phyloP scores from a whole-genome alignment of 2,797 vertebrate genomes.

The Sebastes taczanowskii region DNA sequence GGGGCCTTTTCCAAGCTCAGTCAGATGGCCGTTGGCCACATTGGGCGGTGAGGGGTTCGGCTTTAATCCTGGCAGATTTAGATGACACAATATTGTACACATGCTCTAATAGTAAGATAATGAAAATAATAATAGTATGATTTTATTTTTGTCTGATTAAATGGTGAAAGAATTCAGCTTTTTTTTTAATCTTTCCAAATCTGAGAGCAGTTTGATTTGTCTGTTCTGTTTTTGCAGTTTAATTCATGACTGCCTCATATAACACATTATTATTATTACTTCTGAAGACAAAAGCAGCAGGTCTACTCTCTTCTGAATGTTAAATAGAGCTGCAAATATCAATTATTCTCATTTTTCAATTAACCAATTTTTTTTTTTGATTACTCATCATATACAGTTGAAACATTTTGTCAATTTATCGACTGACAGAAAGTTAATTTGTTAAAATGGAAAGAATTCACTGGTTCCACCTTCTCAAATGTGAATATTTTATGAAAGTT shows the following conservation, averaged over 20 bases:
- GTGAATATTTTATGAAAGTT: too few relatives aligned
- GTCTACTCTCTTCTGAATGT: background rate
- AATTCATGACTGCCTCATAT: background rate
- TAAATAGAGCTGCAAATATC: background rate
- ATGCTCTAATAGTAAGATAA: background rate
- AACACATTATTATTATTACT: background rate
- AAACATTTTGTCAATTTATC: background rate
- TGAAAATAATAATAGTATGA: background rate
- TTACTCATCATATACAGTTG: background rate
- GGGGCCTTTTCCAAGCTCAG: background rate
- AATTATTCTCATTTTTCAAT: background rate
- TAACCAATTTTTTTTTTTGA: background rate
- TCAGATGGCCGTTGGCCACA: slow-evolving; percentile 27
- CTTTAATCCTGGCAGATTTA: slow-evolving; percentile 14
- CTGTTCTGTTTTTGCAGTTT: background rate
- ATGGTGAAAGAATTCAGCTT: background rate
- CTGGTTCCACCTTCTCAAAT: background rate
- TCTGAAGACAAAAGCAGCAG: background rate
- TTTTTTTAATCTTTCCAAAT: background rate
- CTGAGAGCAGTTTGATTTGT: background rate
- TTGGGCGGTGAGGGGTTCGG: slow-evolving; percentile 4
- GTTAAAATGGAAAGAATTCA: background rate
- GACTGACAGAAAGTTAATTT: too few relatives aligned
- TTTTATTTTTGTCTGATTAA: background rate
- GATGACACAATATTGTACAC: background rate